Conservation (phyloP, 2,888 invertebrate species). For the Cryptocephalus moraei region DNA sequence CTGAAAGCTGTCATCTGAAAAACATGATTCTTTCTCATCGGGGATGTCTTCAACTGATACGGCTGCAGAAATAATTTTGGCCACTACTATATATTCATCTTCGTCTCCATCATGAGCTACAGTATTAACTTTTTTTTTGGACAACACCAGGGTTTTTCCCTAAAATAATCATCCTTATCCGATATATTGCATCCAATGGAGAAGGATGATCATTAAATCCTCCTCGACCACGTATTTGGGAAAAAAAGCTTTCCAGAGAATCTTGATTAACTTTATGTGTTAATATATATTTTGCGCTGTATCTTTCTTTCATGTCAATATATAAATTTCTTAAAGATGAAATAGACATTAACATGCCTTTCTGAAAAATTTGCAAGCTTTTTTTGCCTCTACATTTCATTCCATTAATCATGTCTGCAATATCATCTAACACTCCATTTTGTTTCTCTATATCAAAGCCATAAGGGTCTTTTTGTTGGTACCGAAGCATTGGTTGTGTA, state of each 20-base stretch:
- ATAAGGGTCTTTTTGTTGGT: slow-evolving; percentile 12
- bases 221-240: neutral
- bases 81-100: neutral
- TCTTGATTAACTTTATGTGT: slow-evolving; percentile 3
- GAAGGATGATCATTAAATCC: slow-evolving; percentile 7
- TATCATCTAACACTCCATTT: slow-evolving; percentile 10
- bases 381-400: slow-evolving; percentile 13
- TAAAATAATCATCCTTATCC: slow-evolving; percentile 8
- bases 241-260: slow-evolving; percentile 2
- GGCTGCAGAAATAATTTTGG: too few species aligned
- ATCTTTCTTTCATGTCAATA: slow-evolving; percentile 1
- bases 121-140: neutral
- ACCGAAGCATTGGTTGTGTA: neutral
- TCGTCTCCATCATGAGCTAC: neutral
- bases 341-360: slow-evolving; percentile 7
- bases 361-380: slow-evolving; percentile 14
- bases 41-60: too few species aligned
- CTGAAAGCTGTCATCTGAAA: too few species aligned
- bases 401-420: slow-evolving; percentile 6
- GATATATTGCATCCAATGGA: slow-evolving; percentile 7
- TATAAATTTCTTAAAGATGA: slow-evolving; percentile 2
- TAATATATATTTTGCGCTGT: neutral
- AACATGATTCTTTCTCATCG: too few species aligned
- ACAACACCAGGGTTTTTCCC: slow-evolving; percentile 9
- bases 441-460: slow-evolving; percentile 11